Evolutionary conservation across 2,113 vertebrate species (phyloP).

Genomic region (Parus major): DNA sequence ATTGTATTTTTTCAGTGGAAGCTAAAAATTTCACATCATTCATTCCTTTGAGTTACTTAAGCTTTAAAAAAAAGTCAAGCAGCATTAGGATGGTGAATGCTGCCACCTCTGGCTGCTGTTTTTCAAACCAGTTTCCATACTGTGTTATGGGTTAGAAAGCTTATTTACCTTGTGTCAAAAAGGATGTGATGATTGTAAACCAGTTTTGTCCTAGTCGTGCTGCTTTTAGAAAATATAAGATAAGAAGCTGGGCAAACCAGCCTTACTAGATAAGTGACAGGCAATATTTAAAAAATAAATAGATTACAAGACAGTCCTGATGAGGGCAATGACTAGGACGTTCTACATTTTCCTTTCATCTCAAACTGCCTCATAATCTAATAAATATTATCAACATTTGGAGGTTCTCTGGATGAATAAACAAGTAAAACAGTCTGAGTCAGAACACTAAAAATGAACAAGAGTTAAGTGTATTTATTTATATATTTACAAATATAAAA

Average conservation of each 20-base stretch:
- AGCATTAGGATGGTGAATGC: background rate
- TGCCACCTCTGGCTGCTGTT: constrained; percentile 16
- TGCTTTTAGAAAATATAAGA: background rate
- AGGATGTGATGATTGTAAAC: background rate
- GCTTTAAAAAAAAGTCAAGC: background rate
- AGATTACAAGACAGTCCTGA: background rate
- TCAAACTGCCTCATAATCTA: background rate
- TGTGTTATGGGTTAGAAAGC: background rate
- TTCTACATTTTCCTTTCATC: background rate
- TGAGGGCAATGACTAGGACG: background rate
- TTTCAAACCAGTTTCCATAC: background rate
- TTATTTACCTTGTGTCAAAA: background rate
- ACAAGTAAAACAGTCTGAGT: background rate
- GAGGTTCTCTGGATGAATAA: background rate
- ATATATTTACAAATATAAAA: no score
- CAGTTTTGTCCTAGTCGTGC: background rate
- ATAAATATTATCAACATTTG: background rate
- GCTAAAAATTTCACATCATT: background rate
- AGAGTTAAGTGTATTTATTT: background rate
- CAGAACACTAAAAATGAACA: background rate
- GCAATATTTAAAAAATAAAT: background rate
- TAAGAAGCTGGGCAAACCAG: background rate
- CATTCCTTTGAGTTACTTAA: background rate
- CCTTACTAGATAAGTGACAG: background rate
- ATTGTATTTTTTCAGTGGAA: background rate